Conservation (phyloP, 1,140 invertebrate species). For the Papilio helenus region DNA sequence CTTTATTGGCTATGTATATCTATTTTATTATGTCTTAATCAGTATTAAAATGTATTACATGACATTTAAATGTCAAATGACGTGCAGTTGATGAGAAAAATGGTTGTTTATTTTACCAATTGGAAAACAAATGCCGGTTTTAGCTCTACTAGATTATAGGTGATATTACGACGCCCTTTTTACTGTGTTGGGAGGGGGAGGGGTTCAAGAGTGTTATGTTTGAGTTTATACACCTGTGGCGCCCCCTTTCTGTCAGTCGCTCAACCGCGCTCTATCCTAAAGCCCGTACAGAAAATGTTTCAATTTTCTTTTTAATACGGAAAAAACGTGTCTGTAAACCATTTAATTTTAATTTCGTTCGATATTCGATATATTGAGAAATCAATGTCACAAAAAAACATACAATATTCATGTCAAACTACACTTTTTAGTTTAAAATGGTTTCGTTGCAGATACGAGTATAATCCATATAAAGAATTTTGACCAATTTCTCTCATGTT, state of each 20-base stretch:
- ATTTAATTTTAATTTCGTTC: no score
- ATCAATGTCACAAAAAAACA: not conserved
- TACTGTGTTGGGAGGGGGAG: no score
- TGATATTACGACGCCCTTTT: no score
- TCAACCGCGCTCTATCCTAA: no score
- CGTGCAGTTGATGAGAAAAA: not conserved
- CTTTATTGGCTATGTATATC: not conserved
- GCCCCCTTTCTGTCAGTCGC: no score
- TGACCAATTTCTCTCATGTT: not conserved
- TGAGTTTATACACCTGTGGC: no score
- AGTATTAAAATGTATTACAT: not conserved
- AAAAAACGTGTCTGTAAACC: no score
- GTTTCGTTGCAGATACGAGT: not conserved
- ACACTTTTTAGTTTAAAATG: not conserved
- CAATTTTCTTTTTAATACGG: no score
- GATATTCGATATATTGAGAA: no score
- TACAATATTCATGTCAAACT: not conserved
- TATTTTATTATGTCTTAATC: not conserved
- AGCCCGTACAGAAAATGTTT: no score
- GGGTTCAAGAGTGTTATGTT: no score
- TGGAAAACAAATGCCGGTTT: not conserved
- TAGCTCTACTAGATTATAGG: no score
- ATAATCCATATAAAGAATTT: not conserved
- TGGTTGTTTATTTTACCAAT: not conserved
- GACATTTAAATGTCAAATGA: constrained; percentile 3